Evolutionary conservation across 1,140 invertebrate species (phyloP), one percentile per base, ranked within the genome.

Genomic region (Musca domestica): DNA sequence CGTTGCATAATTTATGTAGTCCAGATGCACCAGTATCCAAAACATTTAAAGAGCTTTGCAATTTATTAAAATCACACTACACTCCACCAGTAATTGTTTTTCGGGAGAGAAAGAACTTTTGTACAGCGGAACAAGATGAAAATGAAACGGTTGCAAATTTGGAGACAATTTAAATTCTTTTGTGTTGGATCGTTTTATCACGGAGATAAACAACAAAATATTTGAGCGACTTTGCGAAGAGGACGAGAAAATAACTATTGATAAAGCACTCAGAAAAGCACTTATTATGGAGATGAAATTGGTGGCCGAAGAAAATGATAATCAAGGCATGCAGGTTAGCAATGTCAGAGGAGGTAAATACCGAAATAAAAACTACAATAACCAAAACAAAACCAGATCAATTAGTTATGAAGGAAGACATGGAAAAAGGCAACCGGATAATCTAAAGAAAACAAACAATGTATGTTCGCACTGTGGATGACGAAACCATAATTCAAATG

Each of bases 161-260:
- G 56, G 67, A 25, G 48, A 27, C 14, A 15, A 68, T 34, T 64
- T 68, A 51, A 22, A 68, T 51, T 6, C 41, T 17, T 68, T 68
- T 63, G 47, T 68, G 49, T 25, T 64, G 41, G 56, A 68, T 48
- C 22, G 47, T 15, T 68, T 68, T 63, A 48, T 68, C 15, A 61
- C 56, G 56, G 67, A 47, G 14, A 25, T 61, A 48, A 49, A 27
- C 14, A 15, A 63, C 23, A 49, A 64, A 63, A 63, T 68, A 47
- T 68, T 49, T 64, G 67, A 68, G 15, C 51, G 52, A 22, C 30
- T 67, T 27, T 67, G 66, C 25, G 66, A 67, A 48, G 66, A 67
- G 12, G 52, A 67, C 2, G 34, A 67, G 34, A 23, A 56, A 41
- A 34, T 67, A n/a, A 46, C 54, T 46, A 25, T 56, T 22, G 66